These are phyloP conservation scores for Leucophenga montana DNA, from an alignment of 2,888 invertebrate species.

Conservation along the genomic window DNA sequence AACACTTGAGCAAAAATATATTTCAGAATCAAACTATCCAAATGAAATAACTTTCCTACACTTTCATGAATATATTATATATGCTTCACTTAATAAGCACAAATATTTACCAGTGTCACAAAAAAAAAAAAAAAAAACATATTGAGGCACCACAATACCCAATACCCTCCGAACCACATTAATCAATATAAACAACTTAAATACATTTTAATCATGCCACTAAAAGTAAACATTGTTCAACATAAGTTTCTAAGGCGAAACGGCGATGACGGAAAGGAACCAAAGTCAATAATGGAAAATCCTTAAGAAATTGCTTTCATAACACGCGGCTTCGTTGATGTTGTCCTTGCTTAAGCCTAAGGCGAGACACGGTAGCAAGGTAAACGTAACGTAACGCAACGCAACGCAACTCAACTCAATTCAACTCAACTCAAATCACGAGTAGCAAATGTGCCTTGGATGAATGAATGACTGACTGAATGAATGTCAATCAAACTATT, in stretches of 20 bases:
- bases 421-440: background rate
- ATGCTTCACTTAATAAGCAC: slow-evolving; percentile 14
- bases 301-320: slow-evolving; percentile 60
- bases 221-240: slow-evolving; percentile 59
- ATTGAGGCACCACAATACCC: no score
- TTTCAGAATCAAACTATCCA: no score
- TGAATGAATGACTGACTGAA: background rate
- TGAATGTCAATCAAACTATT: slow-evolving; percentile 15
- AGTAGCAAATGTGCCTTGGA: background rate
- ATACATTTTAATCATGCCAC: slow-evolving; percentile 64
- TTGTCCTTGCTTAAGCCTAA: background rate
- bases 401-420: background rate
- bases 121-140: slow-evolving; percentile 15
- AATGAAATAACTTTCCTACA: background rate
- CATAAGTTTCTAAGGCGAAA: background rate
- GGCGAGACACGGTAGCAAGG: background rate
- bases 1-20: no score
- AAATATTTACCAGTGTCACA: slow-evolving; percentile 31
- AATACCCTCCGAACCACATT: slow-evolving; percentile 22
- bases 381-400: no score
- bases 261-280: background rate
- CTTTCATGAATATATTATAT: background rate
- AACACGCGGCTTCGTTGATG: background rate
- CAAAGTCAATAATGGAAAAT: slow-evolving; percentile 64
- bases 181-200: slow-evolving; percentile 64